Conservation (phyloP, 2,113 vertebrate species). For the Chionomys nivalis region DNA sequence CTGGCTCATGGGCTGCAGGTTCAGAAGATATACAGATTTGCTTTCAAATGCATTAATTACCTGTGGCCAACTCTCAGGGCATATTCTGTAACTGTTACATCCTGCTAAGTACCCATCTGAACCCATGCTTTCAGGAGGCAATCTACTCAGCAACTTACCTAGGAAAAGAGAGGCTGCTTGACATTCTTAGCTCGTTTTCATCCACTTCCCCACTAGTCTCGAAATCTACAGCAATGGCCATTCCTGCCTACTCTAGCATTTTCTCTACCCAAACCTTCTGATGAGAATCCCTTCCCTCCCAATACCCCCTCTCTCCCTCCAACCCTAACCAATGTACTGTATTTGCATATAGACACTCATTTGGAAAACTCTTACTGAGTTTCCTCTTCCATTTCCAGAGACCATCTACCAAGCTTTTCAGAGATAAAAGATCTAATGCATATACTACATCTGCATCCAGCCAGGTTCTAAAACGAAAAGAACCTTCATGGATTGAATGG, state of each 20-base stretch:
- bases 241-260: not conserved
- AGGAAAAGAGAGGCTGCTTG: not conserved
- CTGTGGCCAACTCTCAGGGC: not conserved
- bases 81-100: not conserved
- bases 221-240: not conserved
- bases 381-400: constrained; percentile 36
- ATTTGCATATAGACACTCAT: not conserved
- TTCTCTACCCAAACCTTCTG: not conserved
- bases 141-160: not conserved
- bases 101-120: not conserved
- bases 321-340: not conserved
- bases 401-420: constrained; percentile 58
- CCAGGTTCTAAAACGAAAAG: constrained; percentile 64
- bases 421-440: constrained; percentile 69
- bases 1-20: not conserved
- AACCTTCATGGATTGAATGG: not conserved
- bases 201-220: not conserved
- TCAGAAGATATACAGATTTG: not conserved
- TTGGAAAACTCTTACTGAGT: not conserved
- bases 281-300: not conserved
- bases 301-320: not conserved
- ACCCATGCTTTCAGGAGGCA: not conserved
- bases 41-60: not conserved
- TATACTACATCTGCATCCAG: constrained; percentile 62
- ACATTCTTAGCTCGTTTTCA: not conserved